Base-by-base conservation (phyloP, 2,888 invertebrate species). In the Hyles lineata region DNA sequence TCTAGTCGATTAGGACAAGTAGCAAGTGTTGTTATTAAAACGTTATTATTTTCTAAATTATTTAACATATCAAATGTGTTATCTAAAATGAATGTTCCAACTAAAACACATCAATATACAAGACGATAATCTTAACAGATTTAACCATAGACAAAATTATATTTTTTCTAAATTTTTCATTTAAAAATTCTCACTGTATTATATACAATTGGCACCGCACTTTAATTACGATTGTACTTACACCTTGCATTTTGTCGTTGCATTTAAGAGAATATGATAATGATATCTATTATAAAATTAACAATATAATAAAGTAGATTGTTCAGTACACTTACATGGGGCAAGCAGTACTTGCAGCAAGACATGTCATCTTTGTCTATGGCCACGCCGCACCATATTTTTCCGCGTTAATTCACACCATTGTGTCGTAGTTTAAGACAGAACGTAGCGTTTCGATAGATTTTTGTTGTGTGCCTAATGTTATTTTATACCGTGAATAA, bases 131-230 rank as follows among this genome's bases (percentile, higher is more conserved):
- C 8, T 67, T 67, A 23, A 21, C 50, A 67, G 17, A 23, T 15
- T 50, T 67, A 67, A 67, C 43, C 50, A 67, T 67, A 67, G 50
- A 67, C 67, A 67, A 67, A 67, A 67, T 23, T 23, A 23, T 67
- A 50, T 50, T n/a, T 71, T 62, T 85, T 84, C 82, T 76, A 87
- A 88, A 87, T 86, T 85, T 81, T 83, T 75, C 84, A 82, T 67
- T 67, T 67, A 67, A 67, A 67, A 50, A 83, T 79, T 81, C 76
- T 83, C 88, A 88, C 89, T 89, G 88, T 89, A 88, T 84, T 85
- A 83, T 84, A 83, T 84, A 83, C 80, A 77, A 89, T 89, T 91
- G 90, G 92, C 92, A 92, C 89, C 82, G 92, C 93, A 92, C 92
- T 89, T 90, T 87, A 82, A 81, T 83, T 83, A 81, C 86, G 83